phyloP scores from a whole-genome alignment of 2,888 invertebrate genomes.

The Tenthredo livida region DNA sequence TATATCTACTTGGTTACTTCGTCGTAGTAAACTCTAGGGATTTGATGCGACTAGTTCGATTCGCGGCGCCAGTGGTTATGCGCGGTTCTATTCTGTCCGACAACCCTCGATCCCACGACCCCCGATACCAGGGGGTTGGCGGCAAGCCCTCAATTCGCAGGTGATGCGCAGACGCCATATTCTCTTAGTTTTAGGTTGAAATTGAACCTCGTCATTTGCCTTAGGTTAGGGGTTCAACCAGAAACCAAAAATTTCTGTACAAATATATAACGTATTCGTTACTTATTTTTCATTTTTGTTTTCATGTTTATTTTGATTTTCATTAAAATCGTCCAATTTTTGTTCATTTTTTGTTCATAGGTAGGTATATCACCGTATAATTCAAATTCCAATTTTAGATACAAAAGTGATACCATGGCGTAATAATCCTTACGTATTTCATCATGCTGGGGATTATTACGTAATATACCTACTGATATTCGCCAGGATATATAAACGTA shows the following conservation, averaged over 20 bases:
- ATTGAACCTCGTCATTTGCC: conserved; percentile 1
- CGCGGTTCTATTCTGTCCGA: conserved; percentile 26
- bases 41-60: conserved; percentile 39
- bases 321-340: background rate
- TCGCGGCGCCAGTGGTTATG: conserved; percentile 29
- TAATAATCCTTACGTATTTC: conserved; percentile 1
- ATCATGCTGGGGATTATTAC: conserved; percentile 4
- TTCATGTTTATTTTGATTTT: too few relatives aligned
- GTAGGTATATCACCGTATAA: background rate
- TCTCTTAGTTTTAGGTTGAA: background rate
- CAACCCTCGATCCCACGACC: conserved; percentile 27
- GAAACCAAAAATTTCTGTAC: background rate
- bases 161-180: conserved; percentile 31
- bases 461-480: background rate
- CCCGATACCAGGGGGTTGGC: conserved; percentile 28
- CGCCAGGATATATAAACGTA: background rate
- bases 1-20: background rate
- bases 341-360: background rate
- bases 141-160: conserved; percentile 6
- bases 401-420: background rate
- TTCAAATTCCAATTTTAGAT: background rate
- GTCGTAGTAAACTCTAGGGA: conserved; percentile 6
- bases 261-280: too few relatives aligned
- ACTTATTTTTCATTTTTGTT: too few relatives aligned
- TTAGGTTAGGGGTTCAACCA: background rate